phyloP scores from a whole-genome alignment of 1,140 invertebrate genomes.

The Solenopsis fugax region DNA sequence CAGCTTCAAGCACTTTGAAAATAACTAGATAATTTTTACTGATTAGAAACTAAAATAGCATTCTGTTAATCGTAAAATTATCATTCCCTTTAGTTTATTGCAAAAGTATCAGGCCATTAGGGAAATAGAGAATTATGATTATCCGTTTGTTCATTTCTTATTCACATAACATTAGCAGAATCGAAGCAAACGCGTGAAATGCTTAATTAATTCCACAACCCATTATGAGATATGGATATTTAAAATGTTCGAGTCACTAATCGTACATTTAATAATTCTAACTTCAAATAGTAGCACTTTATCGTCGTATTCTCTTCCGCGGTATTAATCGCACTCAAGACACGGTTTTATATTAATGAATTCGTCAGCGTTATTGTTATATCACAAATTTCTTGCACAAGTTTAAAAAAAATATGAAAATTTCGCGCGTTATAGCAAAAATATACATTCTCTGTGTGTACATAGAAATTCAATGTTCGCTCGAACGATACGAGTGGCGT shows the following conservation, averaged over 20 bases:
- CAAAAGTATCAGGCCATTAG: conserved; percentile 3
- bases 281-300: background rate
- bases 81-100: background rate
- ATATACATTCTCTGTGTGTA: background rate
- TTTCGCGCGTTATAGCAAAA: background rate
- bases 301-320: background rate
- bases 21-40: conserved; percentile 2
- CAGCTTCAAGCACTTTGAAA: background rate
- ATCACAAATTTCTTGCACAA: background rate
- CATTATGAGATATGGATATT: conserved; percentile 39
- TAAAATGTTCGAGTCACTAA: conserved; percentile 30
- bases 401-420: background rate
- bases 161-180: conserved; percentile 11
- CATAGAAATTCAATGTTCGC: conserved; percentile 10
- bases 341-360: background rate
- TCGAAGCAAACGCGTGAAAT: conserved; percentile 3
- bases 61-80: conserved; percentile 2
- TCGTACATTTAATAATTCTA: conserved; percentile 17
- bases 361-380: background rate
- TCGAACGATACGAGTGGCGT: conserved; percentile 19
- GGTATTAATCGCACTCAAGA: background rate
- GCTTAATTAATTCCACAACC: conserved; percentile 36
- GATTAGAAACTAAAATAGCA: background rate
- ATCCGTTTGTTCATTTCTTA: conserved; percentile 41
- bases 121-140: background rate